A percentile compares a stretch with the other conserved stretches of the same genome.
phyloP scores from a whole-genome alignment of 30 jellyfish, hydroid and myxozoan genomes.

The Hydra vulgaris region DNA sequence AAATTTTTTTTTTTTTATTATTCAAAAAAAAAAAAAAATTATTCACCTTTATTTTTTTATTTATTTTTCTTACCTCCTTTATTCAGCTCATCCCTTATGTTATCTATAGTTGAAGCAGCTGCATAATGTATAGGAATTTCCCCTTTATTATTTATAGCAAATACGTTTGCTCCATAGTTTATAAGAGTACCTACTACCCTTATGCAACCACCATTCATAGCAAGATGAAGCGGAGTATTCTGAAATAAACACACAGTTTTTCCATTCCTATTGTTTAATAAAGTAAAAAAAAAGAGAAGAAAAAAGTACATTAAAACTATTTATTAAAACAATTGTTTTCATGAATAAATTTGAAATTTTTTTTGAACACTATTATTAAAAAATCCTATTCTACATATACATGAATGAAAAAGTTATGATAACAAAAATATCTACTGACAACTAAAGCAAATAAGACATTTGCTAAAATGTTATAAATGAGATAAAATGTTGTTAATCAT shows the following conservation, averaged over 20 bases:
- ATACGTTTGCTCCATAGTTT: conserved; percentile 51
- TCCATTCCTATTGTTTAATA: neutral
- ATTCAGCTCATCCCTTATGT: neutral
- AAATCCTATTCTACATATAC: no score
- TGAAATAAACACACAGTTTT: neutral
- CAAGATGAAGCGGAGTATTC: conserved; percentile 69
- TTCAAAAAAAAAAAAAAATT: no score
- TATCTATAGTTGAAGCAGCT: conserved; percentile 29
- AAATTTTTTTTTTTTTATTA: no score
- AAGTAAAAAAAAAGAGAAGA: neutral
- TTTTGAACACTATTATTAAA: no score
- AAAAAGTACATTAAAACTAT: conserved; percentile 1
- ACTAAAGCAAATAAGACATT: no score
- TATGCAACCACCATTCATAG: conserved; percentile 49
- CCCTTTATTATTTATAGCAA: conserved; percentile 45
- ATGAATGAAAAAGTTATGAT: no score
- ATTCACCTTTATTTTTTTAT: no score
- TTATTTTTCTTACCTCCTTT: neutral
- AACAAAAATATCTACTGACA: no score
- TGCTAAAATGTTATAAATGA: no score
- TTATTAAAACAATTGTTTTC: no score
- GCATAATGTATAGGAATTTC: conserved; percentile 83
- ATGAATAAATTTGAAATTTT: no score
- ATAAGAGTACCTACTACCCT: conserved; percentile 31
- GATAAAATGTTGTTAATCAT: no score